These are phyloP conservation scores for Propsilocerus akamusi DNA, from an alignment of 1,140 invertebrate genomes.

Conservation along the genomic window DNA sequence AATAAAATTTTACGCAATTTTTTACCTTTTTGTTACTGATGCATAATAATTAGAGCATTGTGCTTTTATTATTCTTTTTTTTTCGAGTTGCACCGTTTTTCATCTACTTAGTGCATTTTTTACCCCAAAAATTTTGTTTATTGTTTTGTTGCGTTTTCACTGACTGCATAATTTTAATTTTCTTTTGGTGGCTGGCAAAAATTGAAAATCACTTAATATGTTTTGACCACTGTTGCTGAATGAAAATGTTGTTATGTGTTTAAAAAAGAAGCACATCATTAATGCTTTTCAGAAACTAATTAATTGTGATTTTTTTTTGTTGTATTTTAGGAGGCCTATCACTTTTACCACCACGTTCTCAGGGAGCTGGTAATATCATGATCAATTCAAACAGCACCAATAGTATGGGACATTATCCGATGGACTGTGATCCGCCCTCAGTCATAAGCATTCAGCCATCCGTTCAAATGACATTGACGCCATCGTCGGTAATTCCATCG, in stretches of 20 bases:
- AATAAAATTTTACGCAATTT: no score
- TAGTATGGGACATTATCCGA: conserved; percentile 22
- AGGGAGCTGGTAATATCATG: conserved; percentile 2
- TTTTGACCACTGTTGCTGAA: background rate
- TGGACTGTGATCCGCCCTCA: conserved; percentile 22
- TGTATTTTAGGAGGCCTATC: background rate
- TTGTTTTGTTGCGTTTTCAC: no score
- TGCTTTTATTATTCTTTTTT: no score
- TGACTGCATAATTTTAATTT: no score
- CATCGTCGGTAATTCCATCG: conserved; percentile 9
- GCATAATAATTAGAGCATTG: no score
- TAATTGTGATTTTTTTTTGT: background rate
- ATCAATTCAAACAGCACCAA: conserved; percentile 1
- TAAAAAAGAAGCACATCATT: background rate
- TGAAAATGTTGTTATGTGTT: background rate
- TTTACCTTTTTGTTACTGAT: no score
- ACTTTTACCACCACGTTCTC: background rate
- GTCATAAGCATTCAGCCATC: background rate
- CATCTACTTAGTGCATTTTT: no score
- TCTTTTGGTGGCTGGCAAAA: no score
- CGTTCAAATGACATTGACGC: conserved; percentile 10
- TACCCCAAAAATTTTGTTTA: no score
- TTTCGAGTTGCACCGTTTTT: no score
- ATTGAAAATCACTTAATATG: background rate
- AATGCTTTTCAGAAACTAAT: background rate